phyloP scores from a whole-genome alignment of 2,113 vertebrate species.

The Malurus elegans region DNA sequence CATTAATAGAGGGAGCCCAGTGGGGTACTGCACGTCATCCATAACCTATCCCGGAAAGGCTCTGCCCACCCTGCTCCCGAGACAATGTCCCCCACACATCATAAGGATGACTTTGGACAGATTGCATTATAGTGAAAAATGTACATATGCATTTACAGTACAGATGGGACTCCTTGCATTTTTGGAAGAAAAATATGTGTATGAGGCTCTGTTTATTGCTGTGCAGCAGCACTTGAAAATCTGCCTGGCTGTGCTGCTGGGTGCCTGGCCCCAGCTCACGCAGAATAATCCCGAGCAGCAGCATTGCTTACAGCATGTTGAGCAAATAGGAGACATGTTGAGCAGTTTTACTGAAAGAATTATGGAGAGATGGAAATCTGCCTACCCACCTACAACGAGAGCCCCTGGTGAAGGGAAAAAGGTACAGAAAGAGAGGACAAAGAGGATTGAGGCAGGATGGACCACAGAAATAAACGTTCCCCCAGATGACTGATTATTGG shows the following conservation, averaged over 20 bases:
- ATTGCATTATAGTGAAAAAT: constrained; percentile 24
- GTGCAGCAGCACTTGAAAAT: background rate
- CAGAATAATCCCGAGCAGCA: background rate
- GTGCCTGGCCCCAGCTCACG: background rate
- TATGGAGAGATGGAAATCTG: background rate
- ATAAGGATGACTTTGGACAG: constrained; percentile 13
- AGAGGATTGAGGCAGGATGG: background rate
- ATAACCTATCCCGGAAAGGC: background rate
- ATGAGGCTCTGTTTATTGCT: background rate
- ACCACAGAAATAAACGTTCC: background rate
- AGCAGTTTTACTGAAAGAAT: background rate
- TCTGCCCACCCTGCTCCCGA: background rate
- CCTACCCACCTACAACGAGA: background rate
- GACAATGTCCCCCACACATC: background rate
- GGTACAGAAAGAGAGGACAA: background rate
- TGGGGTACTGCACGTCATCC: background rate
- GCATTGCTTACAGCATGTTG: background rate
- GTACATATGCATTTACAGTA: background rate
- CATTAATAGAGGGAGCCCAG: background rate
- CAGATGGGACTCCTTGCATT: constrained; percentile 8
- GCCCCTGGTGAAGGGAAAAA: background rate
- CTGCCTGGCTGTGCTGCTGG: background rate
- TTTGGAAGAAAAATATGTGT: background rate
- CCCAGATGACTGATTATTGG: constrained; percentile 50
- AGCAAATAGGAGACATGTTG: background rate